These are phyloP conservation scores for Pampusana beccarii DNA, from an alignment of 2,113 vertebrate genomes.

Conservation along the genomic window DNA sequence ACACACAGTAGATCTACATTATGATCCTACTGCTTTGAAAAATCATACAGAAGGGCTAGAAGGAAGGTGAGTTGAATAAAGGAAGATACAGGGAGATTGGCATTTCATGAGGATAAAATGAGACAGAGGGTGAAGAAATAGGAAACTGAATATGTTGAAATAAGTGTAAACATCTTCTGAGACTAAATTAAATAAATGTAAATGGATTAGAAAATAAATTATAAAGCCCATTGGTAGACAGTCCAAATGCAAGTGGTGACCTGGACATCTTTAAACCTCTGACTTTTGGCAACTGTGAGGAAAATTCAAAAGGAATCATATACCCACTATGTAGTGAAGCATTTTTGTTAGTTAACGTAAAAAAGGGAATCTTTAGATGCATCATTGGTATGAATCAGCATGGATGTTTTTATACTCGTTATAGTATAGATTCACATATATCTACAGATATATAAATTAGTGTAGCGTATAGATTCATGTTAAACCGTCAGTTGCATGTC, in stretches of 20 bases:
- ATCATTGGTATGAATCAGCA: background rate
- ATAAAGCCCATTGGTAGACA: background rate
- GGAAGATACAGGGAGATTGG: background rate
- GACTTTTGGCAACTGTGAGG: background rate
- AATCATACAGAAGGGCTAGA: background rate
- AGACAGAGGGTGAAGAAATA: background rate
- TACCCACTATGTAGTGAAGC: background rate
- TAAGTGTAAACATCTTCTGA: background rate
- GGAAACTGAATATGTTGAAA: background rate
- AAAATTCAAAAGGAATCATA: background rate
- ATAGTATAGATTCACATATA: background rate
- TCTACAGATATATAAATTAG: background rate
- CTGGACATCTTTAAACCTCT: background rate
- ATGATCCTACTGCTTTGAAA: background rate
- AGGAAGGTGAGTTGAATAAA: background rate
- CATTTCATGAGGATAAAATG: background rate
- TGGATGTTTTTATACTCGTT: background rate
- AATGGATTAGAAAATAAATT: background rate
- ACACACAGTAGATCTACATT: background rate
- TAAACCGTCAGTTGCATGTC: background rate
- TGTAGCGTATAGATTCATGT: background rate
- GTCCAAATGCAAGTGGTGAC: background rate
- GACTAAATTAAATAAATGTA: background rate
- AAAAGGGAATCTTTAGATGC: background rate
- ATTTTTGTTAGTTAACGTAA: background rate